Evolutionary conservation across 2,113 vertebrate species (phyloP), one percentile per base, ranked within the genome.

Genomic region (Nesogale talazaci): DNA sequence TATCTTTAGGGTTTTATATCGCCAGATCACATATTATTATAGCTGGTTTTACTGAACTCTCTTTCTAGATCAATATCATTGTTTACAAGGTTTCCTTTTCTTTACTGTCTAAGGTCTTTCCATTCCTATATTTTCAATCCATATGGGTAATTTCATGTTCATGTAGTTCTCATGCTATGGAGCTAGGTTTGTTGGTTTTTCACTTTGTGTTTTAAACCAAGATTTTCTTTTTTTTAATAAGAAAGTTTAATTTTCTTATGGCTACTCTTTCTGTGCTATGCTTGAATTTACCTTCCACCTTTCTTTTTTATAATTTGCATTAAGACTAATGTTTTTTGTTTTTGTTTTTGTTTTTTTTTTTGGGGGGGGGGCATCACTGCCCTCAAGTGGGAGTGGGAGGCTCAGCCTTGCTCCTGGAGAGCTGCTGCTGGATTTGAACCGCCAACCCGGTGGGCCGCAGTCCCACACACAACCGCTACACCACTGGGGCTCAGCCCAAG

Each of bases 291-390:
- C 86, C 29, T 59, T 82, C 20, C 34, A 4, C 80, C 9, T 25
- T 27, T 57, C 36, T 76, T 79, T 42, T 15, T 34, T 31, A n/a
- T 52, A 9, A 14, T 29, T 67, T 67, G 65, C 65, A 67, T n/a
- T 10, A n/a, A 29, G 65, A 67, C 65, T 67, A n/a, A 14, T 78
- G 23, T 95, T 97, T 97, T 95, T n/a, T n/a, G n/a, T n/a, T n/a
- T n/a, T n/a, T n/a, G n/a, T n/a, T n/a, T n/a, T n/a, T n/a, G n/a
- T n/a, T n/a, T n/a, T n/a, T n/a, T n/a, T n/a, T n/a, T n/a, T n/a
- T n/a, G n/a, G n/a, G n/a, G n/a, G n/a, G n/a, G n/a, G n/a, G n/a
- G n/a, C n/a, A n/a, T n/a, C n/a, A n/a, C n/a, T n/a, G n/a, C n/a
- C n/a, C n/a, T n/a, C n/a, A n/a, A n/a, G n/a, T n/a, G n/a, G n/a